phyloP scores from a whole-genome alignment of 2,113 vertebrate genomes.

The Tachuris rubrigastra region DNA sequence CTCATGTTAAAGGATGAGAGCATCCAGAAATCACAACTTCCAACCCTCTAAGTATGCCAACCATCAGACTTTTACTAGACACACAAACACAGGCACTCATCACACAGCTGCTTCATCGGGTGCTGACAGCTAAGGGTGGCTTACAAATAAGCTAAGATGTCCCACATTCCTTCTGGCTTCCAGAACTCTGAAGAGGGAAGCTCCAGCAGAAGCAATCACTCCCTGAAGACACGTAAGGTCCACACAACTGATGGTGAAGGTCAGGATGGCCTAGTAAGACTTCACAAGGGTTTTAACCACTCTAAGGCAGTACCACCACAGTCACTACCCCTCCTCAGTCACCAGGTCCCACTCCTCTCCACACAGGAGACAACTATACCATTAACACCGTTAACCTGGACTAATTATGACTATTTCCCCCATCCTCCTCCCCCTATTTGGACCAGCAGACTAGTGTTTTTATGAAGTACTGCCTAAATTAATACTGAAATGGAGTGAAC shows the following conservation, averaged over 20 bases:
- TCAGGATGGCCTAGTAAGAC: neutral
- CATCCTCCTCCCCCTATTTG: neutral
- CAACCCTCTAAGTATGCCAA: neutral
- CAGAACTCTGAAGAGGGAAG: neutral
- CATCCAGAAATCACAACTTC: neutral
- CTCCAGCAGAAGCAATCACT: neutral
- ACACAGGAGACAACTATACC: neutral
- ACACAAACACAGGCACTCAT: neutral
- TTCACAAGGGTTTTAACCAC: neutral
- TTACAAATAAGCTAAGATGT: neutral
- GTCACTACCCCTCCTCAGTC: neutral
- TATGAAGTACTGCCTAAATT: neutral
- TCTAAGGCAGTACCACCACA: neutral
- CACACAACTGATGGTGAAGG: accelerated
- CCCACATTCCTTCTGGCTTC: neutral
- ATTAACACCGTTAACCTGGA: neutral
- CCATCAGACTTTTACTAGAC: neutral
- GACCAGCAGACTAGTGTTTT: neutral
- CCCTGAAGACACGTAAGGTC: neutral
- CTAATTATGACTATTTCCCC: neutral
- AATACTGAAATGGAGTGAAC: neutral
- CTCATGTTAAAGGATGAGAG: neutral
- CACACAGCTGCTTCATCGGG: neutral
- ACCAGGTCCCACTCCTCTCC: neutral
- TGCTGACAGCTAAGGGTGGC: neutral